phyloP scores from a whole-genome alignment of 2,797 vertebrate genomes.

The Pterois miles region DNA sequence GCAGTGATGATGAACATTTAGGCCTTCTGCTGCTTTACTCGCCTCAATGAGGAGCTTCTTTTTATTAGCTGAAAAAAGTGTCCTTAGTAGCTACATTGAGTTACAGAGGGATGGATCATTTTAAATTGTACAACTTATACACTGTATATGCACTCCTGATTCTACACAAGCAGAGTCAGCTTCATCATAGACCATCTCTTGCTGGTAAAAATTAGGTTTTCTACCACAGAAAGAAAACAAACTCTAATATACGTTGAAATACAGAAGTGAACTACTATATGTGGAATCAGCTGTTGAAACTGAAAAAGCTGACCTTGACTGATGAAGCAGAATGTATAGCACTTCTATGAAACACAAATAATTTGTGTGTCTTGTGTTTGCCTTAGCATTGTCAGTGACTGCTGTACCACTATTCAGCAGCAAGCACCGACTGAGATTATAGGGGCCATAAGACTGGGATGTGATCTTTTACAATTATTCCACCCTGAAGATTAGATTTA shows the following conservation, averaged over 20 bases:
- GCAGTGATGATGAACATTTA: constrained; percentile 40
- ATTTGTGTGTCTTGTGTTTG: neutral
- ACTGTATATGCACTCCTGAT: neutral
- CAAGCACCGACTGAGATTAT: neutral
- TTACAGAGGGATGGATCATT: neutral
- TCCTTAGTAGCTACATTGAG: neutral
- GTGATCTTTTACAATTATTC: neutral
- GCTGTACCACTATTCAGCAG: neutral
- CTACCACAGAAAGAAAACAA: neutral
- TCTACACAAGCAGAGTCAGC: neutral
- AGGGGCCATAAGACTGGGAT: neutral
- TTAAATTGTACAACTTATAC: neutral
- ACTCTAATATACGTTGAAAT: neutral
- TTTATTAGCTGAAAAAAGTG: constrained; percentile 1
- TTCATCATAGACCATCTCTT: neutral
- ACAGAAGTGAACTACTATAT: neutral
- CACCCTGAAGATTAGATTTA: neutral
- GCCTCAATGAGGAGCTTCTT: constrained; percentile 11
- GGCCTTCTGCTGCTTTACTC: constrained; percentile 31
- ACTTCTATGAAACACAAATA: neutral
- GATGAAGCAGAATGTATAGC: neutral
- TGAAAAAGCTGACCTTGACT: neutral
- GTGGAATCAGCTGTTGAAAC: neutral
- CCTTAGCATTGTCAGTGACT: neutral
- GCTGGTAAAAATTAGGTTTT: neutral